Base-by-base conservation (phyloP, 2,797 vertebrate genomes). In the Danio albolineatus region DNA sequence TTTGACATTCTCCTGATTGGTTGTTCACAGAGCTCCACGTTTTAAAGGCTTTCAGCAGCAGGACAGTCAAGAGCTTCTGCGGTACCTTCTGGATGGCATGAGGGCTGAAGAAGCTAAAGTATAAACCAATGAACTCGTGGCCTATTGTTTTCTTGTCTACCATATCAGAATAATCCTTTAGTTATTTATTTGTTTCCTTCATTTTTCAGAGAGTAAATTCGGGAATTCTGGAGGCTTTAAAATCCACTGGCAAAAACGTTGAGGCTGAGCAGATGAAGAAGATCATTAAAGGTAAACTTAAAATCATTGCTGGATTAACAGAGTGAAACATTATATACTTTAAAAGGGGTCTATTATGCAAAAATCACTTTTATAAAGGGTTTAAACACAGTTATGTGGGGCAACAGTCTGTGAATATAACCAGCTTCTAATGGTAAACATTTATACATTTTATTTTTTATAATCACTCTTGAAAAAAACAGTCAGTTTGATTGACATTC, bases 21-120 rank as follows among this genome's bases (percentile, higher is more conserved):
- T 41, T 78, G 7, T 72, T n/a, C n/a, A 38, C 85, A 99, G 98
- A 91, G 96, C 97, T 77, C 88, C 94, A 82, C 93, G 97, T 64
- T 99, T 99, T 89, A 97, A 95, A 94, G 96, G 98, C 41, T 99
- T 96, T 82, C 98, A 99, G 87, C 97, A 99, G 89, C 98, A 99
- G 80, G 98, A 99, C 86, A 99, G 98, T 87, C 98, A 99, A 87
- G 98, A 99, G 87, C 91, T 99, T 39, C 94, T 99, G 83, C 96
- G 96, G 43, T 99, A 98, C 83, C 93, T 99, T 43, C 91, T 99
- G 78, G 98, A 99, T 82, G 98, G 97, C 78, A 98, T 99, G 96
- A 94, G 95, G 87, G 93, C 96, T 2, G 98, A 99, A 85, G 98
- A 98, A 88, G 90, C 94, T 65, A 97, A 96, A 87, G 96, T 93